A percentile compares a stretch with the other conserved stretches of the same genome.
Conservation (phyloP, 2,113 vertebrate species). For the Nycticebus coucang region DNA sequence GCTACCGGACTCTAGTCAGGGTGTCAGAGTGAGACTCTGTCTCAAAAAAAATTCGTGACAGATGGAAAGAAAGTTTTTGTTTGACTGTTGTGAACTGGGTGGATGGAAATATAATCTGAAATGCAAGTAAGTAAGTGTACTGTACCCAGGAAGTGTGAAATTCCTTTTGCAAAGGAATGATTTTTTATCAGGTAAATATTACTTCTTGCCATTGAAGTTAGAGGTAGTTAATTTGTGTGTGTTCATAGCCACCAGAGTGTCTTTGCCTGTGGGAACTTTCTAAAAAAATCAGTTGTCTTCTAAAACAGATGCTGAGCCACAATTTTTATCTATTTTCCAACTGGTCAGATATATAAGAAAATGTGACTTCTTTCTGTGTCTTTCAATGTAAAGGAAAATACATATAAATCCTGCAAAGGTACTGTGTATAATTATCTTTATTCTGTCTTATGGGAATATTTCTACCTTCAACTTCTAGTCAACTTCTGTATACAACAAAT, state of each 20-base stretch:
- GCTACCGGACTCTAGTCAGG: no score
- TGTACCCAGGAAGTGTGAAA: not conserved
- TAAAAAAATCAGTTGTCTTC: not conserved
- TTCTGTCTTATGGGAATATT: not conserved
- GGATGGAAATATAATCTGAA: not conserved
- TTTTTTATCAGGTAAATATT: not conserved
- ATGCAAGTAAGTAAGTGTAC: not conserved
- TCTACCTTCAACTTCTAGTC: not conserved
- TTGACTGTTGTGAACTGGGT: not conserved
- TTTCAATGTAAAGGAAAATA: not conserved
- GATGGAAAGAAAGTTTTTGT: not conserved
- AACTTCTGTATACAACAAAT: not conserved
- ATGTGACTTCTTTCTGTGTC: not conserved
- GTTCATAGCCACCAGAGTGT: not conserved
- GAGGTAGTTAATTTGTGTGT: not conserved
- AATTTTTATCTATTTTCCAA: not conserved
- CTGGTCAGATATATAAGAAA: not conserved
- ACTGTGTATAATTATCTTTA: no score
- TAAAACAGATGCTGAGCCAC: not conserved
- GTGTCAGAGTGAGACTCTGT: no score
- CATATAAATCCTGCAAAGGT: not conserved
- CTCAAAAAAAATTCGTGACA: not conserved
- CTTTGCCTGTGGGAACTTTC: not conserved
- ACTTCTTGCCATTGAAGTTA: conserved; percentile 11
- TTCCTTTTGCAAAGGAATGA: conserved; percentile 1